Evolutionary conservation across 2,113 vertebrate genomes (phyloP), one percentile per base, ranked within the genome.

Genomic region (Centropus bengalensis): DNA sequence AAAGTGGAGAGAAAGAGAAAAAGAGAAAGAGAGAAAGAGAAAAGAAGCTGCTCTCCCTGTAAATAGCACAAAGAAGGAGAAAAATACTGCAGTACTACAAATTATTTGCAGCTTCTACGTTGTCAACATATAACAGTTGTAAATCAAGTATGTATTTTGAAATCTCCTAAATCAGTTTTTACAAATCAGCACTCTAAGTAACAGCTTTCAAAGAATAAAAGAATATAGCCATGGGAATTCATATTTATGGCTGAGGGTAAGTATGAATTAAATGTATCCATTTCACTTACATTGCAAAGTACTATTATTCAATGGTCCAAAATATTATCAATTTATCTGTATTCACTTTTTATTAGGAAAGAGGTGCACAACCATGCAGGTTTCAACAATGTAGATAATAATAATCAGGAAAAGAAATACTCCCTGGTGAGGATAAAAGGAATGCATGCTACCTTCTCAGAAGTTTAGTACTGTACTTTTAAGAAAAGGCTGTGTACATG

Each of bases 91-190:
- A 78, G 94, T 96, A 89, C 54, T 83, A 75, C 80, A 96, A 96
- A 86, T 97, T 56, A 82, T 58, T 91, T 82, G 70, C 82, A 89
- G 82, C 70, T 91, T 97, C 23, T 30, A 28, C 93, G 64, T 96
- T 96, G 94, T 27, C 10, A 96, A 92, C 74, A 86, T 90, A 85
- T 94, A 97, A 97, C 81, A 91, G 73, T 63, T 94, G 42, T 77
- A 96, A 93, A 92, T 64, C 73, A 94, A 89, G 67, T 54, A 93
- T 84, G 22, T 85, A 96, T 92, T 93, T 92, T 95, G 90, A 97
- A 94, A 93, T 88, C 85, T 63, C 68, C 52, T 76, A 79, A 93
- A 94, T 93, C 91, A 96, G 30, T 90, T 97, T 96, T 97, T 94
- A 78, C 64, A 95, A 94, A 96, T 94, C 94, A 80, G 78, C 88